Evolutionary conservation across 2,888 invertebrate species (phyloP).

Genomic region (Diploptera punctata): DNA sequence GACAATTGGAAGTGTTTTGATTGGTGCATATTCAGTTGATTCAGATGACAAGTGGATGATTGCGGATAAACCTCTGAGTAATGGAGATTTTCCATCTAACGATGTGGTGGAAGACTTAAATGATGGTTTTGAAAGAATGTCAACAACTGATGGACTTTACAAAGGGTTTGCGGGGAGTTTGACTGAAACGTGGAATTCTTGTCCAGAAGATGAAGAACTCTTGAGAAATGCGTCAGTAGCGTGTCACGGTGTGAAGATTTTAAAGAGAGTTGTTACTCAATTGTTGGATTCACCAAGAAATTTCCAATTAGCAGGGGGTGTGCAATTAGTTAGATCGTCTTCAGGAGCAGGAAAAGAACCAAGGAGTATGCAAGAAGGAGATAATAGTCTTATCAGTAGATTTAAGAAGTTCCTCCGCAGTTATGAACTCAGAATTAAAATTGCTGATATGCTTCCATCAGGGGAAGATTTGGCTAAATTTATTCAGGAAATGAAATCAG

Average conservation of each 20-base stretch:
- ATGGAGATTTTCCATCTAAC: no score
- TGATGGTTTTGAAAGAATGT: not conserved
- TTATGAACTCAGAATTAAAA: conserved; percentile 74
- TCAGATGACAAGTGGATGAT: not conserved
- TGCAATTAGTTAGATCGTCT: conserved; percentile 63
- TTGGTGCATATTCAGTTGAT: not conserved
- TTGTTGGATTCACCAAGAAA: conserved; percentile 55
- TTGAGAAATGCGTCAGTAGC: conserved; percentile 54
- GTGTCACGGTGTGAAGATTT: conserved; percentile 60
- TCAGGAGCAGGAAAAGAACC: conserved; percentile 50
- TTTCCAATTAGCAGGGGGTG: conserved; percentile 66
- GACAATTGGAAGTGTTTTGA: not conserved
- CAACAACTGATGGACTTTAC: not conserved
- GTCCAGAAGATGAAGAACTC: conserved; percentile 44
- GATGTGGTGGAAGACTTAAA: not conserved
- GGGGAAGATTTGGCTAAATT: conserved; percentile 63
- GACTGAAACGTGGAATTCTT: conserved; percentile 34
- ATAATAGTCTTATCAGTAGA: conserved; percentile 58
- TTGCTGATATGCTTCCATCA: conserved; percentile 69
- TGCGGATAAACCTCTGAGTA: no score
- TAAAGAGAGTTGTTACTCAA: conserved; percentile 61
- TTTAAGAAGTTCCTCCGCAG: conserved; percentile 72
- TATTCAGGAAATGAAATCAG: conserved; percentile 50
- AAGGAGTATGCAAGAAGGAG: conserved; percentile 54
- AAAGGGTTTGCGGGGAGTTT: conserved; percentile 20